phyloP scores from a whole-genome alignment of 2,888 invertebrate genomes.

The Acanthococcus lagerstroemiae region DNA sequence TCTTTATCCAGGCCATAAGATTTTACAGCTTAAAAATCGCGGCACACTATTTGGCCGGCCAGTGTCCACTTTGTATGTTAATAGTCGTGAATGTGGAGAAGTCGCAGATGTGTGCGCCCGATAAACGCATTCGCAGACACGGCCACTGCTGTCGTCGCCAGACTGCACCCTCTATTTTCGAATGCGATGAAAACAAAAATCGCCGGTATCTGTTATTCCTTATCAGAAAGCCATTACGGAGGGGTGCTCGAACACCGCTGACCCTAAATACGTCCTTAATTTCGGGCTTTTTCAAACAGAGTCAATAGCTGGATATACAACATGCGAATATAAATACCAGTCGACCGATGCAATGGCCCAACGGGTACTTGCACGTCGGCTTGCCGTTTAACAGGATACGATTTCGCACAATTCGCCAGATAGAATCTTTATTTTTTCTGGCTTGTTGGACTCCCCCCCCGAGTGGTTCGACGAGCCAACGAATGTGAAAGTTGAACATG shows the following conservation, averaged over 20 bases:
- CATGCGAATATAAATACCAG: neutral
- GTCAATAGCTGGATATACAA: neutral
- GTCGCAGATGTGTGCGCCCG: neutral
- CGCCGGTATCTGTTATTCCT: neutral
- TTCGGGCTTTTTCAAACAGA: neutral
- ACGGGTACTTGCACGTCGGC: neutral
- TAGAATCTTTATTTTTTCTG: neutral
- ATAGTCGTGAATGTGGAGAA: neutral
- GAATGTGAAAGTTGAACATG: too few relatives aligned
- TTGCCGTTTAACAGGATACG: neutral
- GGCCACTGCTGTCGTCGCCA: too few relatives aligned
- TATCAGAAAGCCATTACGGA: neutral
- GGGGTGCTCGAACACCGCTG: neutral
- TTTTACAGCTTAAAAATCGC: neutral
- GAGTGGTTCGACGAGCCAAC: too few relatives aligned
- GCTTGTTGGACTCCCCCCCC: neutral
- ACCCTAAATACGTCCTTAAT: neutral
- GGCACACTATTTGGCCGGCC: neutral
- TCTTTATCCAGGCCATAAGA: neutral
- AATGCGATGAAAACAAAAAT: neutral
- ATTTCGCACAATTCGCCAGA: neutral
- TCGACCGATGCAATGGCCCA: neutral
- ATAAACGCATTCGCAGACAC: neutral
- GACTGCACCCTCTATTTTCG: too few relatives aligned
- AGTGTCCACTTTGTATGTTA: neutral